Evolutionary conservation across 2,113 vertebrate genomes (phyloP), one percentile per base, ranked within the genome.

Genomic region (Misgurnus anguillicaudatus): DNA sequence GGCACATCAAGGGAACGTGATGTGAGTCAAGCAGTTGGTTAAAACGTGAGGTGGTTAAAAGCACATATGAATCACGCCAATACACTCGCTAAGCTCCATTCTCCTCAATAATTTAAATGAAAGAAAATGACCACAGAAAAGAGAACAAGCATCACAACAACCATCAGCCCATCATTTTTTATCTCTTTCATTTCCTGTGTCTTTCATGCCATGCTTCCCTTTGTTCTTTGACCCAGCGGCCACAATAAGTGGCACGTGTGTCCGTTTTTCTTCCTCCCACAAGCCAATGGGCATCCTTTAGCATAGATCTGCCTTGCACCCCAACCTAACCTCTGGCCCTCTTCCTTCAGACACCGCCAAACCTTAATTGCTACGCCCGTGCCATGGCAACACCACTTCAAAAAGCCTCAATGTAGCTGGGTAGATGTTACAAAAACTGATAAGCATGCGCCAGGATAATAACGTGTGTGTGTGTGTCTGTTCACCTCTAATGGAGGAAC

Each of bases 401-500:
- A 83, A 84, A 77, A 77, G 67, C 62, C 78, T 79, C 75, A 76
- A 31, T 24, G 61, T 67, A 17, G 60, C 60, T 71, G 64, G 73
- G 75, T 75, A 80, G 65, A 84, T 78, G 70, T 61, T 77, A 78
- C 48, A 74, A 14, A 60, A 77, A 82, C 68, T 77, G 82, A 84
- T 84, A 84, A 84, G 79, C 82, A 84, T 82, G 63, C 65, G 72
- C 70, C 80, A 84, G 58, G 76, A 64, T 84, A 84, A 84, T 84
- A 79, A 84, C 65, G 51, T 79, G 39, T 79, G 61, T 24, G 80
- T 55, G 31, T 55, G 31, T 72, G 57, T 31, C 71, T 5, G 48
- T 62, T 45, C 61, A 76, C 61, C 74, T 53, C 71, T 84, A 79
- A 82, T 70, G 83, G 69, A 82, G 80, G 65, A 81, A 58, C 60